A percentile compares a stretch with the other conserved stretches of the same genome.
Conservation (phyloP, 1,140 invertebrate genomes). For the Anadara kagoshimensis region DNA sequence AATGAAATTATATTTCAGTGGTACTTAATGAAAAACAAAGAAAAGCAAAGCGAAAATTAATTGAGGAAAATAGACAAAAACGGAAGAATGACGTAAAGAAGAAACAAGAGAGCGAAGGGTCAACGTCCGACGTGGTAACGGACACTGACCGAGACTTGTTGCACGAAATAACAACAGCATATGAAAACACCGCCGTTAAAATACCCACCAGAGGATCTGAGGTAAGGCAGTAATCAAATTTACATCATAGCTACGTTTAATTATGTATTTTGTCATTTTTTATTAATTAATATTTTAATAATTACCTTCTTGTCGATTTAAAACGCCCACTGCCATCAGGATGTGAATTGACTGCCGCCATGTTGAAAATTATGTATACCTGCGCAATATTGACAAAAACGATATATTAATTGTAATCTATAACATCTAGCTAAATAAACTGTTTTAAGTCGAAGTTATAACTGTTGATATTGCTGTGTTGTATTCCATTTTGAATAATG, state of each 20-base stretch:
- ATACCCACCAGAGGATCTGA: slow-evolving; percentile 26
- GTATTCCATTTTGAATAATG: no score
- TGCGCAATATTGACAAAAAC: no score
- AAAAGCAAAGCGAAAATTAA: slow-evolving; percentile 71
- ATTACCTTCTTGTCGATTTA: no score
- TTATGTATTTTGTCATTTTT: not conserved
- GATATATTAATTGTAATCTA: no score
- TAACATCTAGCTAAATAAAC: no score
- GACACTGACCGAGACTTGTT: slow-evolving; percentile 56
- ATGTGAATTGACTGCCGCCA: no score
- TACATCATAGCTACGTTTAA: not conserved
- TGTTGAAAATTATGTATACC: no score
- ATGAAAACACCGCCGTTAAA: slow-evolving; percentile 56
- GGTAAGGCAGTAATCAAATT: slow-evolving; percentile 15
- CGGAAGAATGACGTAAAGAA: slow-evolving; percentile 43
- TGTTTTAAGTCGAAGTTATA: no score
- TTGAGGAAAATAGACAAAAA: slow-evolving; percentile 72
- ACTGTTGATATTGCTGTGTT: no score
- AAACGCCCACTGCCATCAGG: no score
- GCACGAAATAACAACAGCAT: slow-evolving; percentile 56
- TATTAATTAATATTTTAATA: no score
- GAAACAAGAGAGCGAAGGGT: slow-evolving; percentile 35
- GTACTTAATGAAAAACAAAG: slow-evolving; percentile 73
- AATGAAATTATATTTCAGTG: slow-evolving; percentile 59
- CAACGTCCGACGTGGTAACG: slow-evolving; percentile 51